Evolutionary conservation across 2,113 vertebrate species (phyloP).

Genomic region (Agelaius phoeniceus): DNA sequence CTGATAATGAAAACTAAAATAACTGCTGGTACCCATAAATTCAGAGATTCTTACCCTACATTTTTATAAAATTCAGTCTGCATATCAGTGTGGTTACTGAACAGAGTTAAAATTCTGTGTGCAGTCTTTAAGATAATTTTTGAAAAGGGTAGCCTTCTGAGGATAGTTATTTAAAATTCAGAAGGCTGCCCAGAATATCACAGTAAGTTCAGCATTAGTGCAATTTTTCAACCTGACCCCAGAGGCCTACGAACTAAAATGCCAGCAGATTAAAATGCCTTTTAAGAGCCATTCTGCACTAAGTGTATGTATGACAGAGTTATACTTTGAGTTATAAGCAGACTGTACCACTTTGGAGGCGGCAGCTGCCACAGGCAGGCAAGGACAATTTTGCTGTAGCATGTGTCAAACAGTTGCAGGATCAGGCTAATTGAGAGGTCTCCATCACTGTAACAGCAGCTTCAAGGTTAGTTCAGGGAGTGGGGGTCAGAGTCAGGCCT

Average conservation of each 20-base stretch:
- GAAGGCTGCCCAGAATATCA: conserved; percentile 51
- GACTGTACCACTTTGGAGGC: not conserved
- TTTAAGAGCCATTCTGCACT: conserved; percentile 38
- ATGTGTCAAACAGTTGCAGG: not conserved
- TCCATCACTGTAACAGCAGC: not conserved
- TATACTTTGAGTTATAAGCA: not conserved
- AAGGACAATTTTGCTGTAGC: not conserved
- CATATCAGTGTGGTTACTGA: not conserved
- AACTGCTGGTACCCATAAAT: not conserved
- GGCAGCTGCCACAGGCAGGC: not conserved
- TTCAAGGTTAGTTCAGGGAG: not conserved
- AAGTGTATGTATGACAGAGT: not conserved
- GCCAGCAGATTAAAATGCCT: conserved; percentile 50
- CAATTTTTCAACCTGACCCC: conserved; percentile 53
- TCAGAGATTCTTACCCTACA: not conserved
- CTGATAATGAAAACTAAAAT: conserved; percentile 5
- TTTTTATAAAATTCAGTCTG: not conserved
- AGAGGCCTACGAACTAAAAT: conserved; percentile 36
- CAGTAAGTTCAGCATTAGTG: conserved; percentile 39
- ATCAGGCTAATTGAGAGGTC: not conserved
- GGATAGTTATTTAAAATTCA: conserved; percentile 54
- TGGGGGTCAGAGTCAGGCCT: not conserved
- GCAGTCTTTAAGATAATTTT: conserved; percentile 45
- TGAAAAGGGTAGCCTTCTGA: conserved; percentile 36
- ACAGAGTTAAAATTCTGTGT: conserved; percentile 31